These are phyloP conservation scores for Oncorhynchus masou DNA, from an alignment of 2,113 vertebrate genomes.

Conservation along the genomic window DNA sequence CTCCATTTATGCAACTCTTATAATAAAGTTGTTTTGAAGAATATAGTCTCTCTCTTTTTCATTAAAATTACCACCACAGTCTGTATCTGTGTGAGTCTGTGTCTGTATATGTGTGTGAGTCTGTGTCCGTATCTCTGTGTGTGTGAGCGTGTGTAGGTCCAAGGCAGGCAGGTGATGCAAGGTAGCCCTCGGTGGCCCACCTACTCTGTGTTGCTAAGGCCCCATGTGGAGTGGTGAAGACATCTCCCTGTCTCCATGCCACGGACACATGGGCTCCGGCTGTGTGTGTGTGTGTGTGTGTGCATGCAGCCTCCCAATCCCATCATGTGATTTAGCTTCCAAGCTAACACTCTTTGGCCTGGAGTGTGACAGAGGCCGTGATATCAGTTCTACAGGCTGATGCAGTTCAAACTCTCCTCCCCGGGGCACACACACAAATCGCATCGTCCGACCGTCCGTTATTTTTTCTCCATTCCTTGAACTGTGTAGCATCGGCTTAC, in stretches of 20 bases:
- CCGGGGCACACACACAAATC: too few species aligned
- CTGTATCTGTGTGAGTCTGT: too few species aligned
- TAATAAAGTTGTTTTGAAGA: too few species aligned
- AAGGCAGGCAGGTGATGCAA: not conserved
- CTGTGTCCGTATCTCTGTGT: not conserved
- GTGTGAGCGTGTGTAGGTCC: not conserved
- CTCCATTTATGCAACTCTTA: too few species aligned
- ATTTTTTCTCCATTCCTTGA: conserved; percentile 29
- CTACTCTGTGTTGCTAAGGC: conserved; percentile 13
- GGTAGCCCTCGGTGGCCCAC: conserved; percentile 9
- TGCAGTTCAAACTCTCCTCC: too few species aligned
- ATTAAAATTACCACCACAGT: too few species aligned
- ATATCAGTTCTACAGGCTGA: not conserved
- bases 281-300: too few species aligned
- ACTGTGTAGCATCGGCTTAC: conserved; percentile 48
- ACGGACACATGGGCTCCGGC: conserved; percentile 49
- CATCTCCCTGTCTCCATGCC: conserved; percentile 52
- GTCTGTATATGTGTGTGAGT: too few species aligned
- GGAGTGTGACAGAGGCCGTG: conserved; percentile 47
- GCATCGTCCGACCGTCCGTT: too few species aligned
- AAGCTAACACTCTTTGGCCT: not conserved
- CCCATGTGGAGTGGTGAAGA: conserved; percentile 48
- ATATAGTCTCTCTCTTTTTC: too few species aligned
- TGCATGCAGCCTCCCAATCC: too few species aligned
- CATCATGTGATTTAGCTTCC: too few species aligned